These are phyloP conservation scores for Eonycteris spelaea DNA, from an alignment of 2,113 vertebrate genomes.

Conservation along the genomic window DNA sequence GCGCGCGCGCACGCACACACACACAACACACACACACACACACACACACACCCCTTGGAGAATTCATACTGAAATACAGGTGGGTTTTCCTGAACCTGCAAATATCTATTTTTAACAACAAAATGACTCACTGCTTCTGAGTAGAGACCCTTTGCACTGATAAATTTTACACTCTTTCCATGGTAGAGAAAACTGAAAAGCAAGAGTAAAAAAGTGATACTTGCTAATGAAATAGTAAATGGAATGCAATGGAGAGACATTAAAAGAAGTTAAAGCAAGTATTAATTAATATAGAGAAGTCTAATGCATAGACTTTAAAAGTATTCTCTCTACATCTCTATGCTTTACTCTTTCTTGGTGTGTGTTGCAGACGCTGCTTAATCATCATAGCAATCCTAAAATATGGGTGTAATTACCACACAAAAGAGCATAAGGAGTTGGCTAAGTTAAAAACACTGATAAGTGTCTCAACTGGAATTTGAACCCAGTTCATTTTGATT, in stretches of 20 bases:
- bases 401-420: background rate
- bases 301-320: background rate
- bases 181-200: background rate
- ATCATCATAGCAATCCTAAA: background rate
- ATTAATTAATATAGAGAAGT: background rate
- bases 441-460: background rate
- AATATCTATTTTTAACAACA: slow-evolving; percentile 6
- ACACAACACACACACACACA: background rate
- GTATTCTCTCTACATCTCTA: background rate
- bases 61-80: background rate
- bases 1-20: background rate
- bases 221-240: background rate
- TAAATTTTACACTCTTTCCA: background rate
- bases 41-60: background rate
- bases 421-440: background rate
- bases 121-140: background rate
- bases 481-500: background rate
- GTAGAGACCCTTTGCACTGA: background rate
- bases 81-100: slow-evolving; percentile 19
- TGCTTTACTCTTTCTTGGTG: background rate
- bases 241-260: background rate
- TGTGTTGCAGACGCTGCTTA: background rate
- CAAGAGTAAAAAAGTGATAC: background rate
- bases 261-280: background rate
- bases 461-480: background rate